Evolutionary conservation across 2,797 vertebrate genomes (phyloP).

Genomic region (Capromys pilorides): DNA sequence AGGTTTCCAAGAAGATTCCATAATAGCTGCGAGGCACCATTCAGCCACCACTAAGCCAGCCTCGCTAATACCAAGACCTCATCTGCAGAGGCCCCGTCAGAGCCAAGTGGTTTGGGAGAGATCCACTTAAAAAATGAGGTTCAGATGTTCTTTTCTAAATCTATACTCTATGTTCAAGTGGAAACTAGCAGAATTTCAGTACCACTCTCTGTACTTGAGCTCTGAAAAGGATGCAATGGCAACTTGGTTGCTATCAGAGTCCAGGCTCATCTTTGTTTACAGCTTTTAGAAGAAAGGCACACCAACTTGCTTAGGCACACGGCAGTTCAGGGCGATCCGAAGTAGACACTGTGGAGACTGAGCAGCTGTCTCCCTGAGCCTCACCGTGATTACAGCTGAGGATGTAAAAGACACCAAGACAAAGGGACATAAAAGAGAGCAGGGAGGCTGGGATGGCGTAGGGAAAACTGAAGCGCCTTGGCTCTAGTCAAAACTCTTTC

Average conservation of each 20-base stretch:
- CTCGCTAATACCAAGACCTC: background rate
- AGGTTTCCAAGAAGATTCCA: background rate
- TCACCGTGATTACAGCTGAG: background rate
- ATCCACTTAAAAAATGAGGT: conserved; percentile 65
- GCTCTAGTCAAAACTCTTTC: background rate
- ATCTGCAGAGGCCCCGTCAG: background rate
- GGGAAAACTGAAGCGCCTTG: background rate
- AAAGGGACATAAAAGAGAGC: background rate
- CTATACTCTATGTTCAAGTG: background rate
- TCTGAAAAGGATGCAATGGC: background rate
- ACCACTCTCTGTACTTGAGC: background rate
- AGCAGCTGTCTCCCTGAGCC: background rate
- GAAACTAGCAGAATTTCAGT: conserved; percentile 15
- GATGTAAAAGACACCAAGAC: background rate
- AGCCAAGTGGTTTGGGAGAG: conserved; percentile 59
- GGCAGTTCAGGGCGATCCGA: background rate
- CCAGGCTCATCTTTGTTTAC: background rate
- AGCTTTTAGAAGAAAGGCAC: conserved; percentile 32
- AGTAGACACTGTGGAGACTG: background rate
- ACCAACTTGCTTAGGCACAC: background rate
- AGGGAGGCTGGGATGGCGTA: background rate
- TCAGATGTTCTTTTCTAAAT: conserved; percentile 74
- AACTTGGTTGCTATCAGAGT: background rate
- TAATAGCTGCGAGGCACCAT: background rate
- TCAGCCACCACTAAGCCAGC: background rate